phyloP scores from a whole-genome alignment of 2,797 vertebrate genomes.

The Morus bassanus region DNA sequence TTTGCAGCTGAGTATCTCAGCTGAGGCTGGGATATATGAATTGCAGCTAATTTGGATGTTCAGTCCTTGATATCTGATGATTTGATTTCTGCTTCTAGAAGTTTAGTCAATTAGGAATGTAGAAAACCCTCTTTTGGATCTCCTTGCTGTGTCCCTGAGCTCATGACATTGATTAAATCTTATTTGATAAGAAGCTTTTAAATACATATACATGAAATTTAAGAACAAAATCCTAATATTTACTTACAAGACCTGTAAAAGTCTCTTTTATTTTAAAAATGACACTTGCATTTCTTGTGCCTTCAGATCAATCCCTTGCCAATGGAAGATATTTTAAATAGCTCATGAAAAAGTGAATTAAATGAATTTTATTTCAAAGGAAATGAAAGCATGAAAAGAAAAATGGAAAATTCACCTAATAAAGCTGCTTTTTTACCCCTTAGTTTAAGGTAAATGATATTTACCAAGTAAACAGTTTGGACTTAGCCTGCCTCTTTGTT shows the following conservation, averaged over 20 bases:
- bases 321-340: neutral
- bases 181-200: neutral
- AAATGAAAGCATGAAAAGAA: too few relatives aligned
- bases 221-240: neutral
- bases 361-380: neutral
- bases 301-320: neutral
- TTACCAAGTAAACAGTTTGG: constrained; percentile 11
- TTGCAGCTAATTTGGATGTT: neutral
- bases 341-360: neutral
- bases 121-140: neutral
- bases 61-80: neutral
- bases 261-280: neutral
- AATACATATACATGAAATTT: neutral
- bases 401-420: neutral
- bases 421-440: neutral
- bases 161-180: neutral
- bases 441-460: neutral
- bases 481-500: neutral
- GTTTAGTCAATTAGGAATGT: neutral
- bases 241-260: neutral
- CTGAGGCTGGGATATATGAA: neutral
- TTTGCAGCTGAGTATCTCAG: neutral
- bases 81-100: constrained; percentile 23
- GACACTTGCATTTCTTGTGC: neutral
- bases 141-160: neutral